Conservation (phyloP, 2,888 invertebrate species). For the Lithosia quadra region DNA sequence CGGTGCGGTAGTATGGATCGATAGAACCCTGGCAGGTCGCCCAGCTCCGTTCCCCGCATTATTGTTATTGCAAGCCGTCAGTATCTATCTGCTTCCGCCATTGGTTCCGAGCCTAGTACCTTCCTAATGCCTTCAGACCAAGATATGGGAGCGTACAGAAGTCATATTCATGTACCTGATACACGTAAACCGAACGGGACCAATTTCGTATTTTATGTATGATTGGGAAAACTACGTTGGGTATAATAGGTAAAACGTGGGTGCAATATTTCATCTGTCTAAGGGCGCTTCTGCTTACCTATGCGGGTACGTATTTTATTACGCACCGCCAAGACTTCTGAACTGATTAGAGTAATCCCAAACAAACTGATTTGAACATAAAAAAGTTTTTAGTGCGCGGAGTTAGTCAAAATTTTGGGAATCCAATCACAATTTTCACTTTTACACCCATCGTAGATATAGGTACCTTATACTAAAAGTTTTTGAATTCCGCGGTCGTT, state of each 20-base stretch:
- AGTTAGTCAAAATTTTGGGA: constrained; percentile 46
- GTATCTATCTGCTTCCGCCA: constrained; percentile 80
- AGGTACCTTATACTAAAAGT: constrained; percentile 23
- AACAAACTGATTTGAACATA: constrained; percentile 50
- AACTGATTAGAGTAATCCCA: constrained; percentile 48
- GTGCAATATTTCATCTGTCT: constrained; percentile 32
- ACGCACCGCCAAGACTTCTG: constrained; percentile 34
- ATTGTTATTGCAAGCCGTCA: constrained; percentile 84
- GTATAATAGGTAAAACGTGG: constrained; percentile 26
- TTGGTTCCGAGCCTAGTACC: constrained; percentile 81
- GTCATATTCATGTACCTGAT: constrained; percentile 47
- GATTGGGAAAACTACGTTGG: constrained; percentile 47
- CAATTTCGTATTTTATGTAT: constrained; percentile 52
- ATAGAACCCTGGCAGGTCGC: constrained; percentile 85
- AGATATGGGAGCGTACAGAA: constrained; percentile 63
- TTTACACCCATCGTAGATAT: constrained; percentile 45
- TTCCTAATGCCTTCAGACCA: constrained; percentile 70
- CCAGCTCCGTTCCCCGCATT: constrained; percentile 83
- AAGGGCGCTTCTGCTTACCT: constrained; percentile 24
- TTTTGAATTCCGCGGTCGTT: constrained; percentile 16
- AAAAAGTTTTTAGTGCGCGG: constrained; percentile 48
- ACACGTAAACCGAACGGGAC: constrained; percentile 48
- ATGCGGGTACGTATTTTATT: constrained; percentile 36
- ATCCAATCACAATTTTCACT: constrained; percentile 51
- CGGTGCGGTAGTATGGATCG: constrained; percentile 75